These are phyloP conservation scores for Chloroclystis v-ata DNA, from an alignment of 2,888 invertebrate species.

Conservation along the genomic window DNA sequence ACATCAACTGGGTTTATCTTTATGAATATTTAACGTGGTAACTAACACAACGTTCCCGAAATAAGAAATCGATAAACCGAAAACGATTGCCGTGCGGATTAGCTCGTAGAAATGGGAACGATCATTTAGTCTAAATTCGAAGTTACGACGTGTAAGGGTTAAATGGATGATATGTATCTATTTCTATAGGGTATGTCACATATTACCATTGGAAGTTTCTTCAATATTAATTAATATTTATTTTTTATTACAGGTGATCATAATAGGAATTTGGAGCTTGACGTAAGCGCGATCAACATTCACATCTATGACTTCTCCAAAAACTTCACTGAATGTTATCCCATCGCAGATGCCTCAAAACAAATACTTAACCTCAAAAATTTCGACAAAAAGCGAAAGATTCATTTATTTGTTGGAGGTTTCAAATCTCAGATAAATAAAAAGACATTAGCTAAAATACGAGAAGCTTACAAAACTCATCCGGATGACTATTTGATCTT, in stretches of 20 bases:
- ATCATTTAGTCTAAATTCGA: too few species aligned
- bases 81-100: too few species aligned
- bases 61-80: too few species aligned
- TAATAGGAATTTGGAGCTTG: slow-evolving; percentile 46
- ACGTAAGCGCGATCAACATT: slow-evolving; percentile 54
- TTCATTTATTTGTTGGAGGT: slow-evolving; percentile 60
- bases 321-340: slow-evolving; percentile 41
- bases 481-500: slow-evolving; percentile 34
- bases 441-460: slow-evolving; percentile 30
- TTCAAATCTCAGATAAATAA: slow-evolving; percentile 63
- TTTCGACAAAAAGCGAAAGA: slow-evolving; percentile 52
- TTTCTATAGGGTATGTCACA: too few species aligned
- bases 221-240: too few species aligned
- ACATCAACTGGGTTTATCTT: background rate
- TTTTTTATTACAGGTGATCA: slow-evolving; percentile 47
- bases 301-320: slow-evolving; percentile 59
- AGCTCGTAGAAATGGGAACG: too few species aligned
- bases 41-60: too few species aligned
- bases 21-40: background rate
- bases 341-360: slow-evolving; percentile 48
- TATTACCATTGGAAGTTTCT: too few species aligned
- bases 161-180: too few species aligned
- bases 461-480: slow-evolving; percentile 29
- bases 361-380: slow-evolving; percentile 47
- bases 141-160: too few species aligned